Evolutionary conservation across 2,797 vertebrate species (phyloP), one percentile per base, ranked within the genome.

Genomic region (Antrozous pallidus): DNA sequence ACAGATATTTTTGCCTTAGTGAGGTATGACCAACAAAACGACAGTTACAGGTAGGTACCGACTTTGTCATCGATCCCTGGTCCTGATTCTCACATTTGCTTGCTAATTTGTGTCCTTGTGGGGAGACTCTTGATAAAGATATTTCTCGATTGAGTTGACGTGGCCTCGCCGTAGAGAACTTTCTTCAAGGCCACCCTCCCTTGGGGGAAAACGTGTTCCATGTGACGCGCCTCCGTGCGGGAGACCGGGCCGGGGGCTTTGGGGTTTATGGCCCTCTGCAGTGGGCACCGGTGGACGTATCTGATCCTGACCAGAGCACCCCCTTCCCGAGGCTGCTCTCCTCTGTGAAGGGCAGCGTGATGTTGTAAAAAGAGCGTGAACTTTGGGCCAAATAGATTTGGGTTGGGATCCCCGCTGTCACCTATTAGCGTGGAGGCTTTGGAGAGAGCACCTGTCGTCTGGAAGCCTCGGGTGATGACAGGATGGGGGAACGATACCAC

Each of bases 1-100:
- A 20, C 98, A 99, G 99, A 99, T 99, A 99, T 99, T 98, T 99
- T 99, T 99, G 99, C 99, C 98, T 99, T 99, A 99, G 99, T 99
- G 98, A 99, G 99, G 97, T 99, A 99, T 93, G 99, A 99, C 97
- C 99, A 98, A 95, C 99, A 99, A 98, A 99, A 98, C 94, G 99
- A 99, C 98, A 99, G 99, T 97, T 99, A 99, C 99, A 99, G 99
- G 99, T 99, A 98, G 91, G 99, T 98, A 33, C 38, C 54, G 65
- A 63, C 67, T 45, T 58, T 42, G 31, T 36, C 93, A 0, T 58
- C 14, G 20, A 12, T 77, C 69, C 36, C 65, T 94, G 86, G 14
- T 63, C 42, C 47, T 75, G 4, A 49, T 74, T 36, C 74, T 94
- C 26, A 1, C 8, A 28, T 81, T 85, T 51, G 16, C 42, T 13